Evolutionary conservation across 2,888 invertebrate genomes (phyloP).

Genomic region (Antitype chi): DNA sequence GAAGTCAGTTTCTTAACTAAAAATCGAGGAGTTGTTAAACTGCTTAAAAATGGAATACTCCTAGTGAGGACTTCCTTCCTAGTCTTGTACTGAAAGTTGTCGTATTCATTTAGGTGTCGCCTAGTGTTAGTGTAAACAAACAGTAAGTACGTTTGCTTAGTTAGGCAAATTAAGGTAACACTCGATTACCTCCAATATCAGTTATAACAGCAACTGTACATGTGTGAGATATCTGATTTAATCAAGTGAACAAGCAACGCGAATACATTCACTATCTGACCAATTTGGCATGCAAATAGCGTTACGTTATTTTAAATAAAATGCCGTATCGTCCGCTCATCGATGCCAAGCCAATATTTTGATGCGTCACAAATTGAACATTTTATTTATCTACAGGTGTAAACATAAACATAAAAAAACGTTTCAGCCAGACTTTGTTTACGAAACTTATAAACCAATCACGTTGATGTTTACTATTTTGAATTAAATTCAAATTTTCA

Average conservation of each 20-base stretch:
- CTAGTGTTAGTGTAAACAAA: too few species aligned
- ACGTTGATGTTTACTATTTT: constrained; percentile 54
- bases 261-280: constrained; percentile 34
- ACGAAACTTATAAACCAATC: constrained; percentile 57
- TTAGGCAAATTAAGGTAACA: constrained; percentile 13
- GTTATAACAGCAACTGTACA: background rate
- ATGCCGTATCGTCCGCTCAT: constrained; percentile 32
- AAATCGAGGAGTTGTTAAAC: too few species aligned
- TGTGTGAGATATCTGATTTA: constrained; percentile 35
- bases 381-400: constrained; percentile 52
- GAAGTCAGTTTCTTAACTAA: too few species aligned
- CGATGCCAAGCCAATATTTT: constrained; percentile 33
- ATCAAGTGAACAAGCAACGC: constrained; percentile 38
- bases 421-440: constrained; percentile 45
- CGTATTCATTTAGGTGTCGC: too few species aligned
- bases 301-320: constrained; percentile 51
- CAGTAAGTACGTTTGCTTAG: background rate
- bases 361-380: constrained; percentile 54
- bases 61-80: too few species aligned
- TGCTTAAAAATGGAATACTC: too few species aligned
- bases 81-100: too few species aligned
- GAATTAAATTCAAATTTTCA: constrained; percentile 48
- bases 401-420: constrained; percentile 44
- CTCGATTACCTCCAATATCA: constrained; percentile 5
- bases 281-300: constrained; percentile 56